Percentiles rank a stretch among this genome's conserved stretches.
Conservation (phyloP, 2,888 invertebrate species). For the Tigriopus californicus region DNA sequence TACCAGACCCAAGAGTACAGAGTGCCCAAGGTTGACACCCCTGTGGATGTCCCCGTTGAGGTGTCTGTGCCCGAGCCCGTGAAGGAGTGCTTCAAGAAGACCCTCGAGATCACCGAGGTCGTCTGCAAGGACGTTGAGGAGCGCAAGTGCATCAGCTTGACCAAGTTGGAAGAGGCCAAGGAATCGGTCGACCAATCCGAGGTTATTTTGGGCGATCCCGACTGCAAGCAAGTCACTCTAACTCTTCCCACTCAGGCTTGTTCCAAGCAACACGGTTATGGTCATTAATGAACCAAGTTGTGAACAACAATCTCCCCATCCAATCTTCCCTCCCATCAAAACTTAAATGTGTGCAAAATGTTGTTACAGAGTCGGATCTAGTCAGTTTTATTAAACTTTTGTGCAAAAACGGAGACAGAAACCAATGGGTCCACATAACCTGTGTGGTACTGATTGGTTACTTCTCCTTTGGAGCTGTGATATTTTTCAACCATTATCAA, state of each 20-base stretch:
- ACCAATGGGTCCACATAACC: too few species aligned
- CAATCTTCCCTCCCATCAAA: too few species aligned
- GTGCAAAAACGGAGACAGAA: too few species aligned
- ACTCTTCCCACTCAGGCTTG: constrained; percentile 16
- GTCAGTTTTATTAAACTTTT: too few species aligned
- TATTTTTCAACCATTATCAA: too few species aligned
- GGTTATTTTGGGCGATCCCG: constrained; percentile 11
- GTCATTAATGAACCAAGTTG: constrained; percentile 1
- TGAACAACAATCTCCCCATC: background rate
- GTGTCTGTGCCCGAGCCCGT: constrained; percentile 12
- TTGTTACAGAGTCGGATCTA: too few species aligned
- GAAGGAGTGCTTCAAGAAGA: constrained; percentile 13
- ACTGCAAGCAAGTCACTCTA: constrained; percentile 11
- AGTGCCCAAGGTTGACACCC: constrained; percentile 9
- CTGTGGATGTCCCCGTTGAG: constrained; percentile 6
- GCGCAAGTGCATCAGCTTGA: constrained; percentile 14
- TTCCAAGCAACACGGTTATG: constrained; percentile 2
- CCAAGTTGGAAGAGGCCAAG: constrained; percentile 12
- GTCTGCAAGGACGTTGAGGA: constrained; percentile 7
- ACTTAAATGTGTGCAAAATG: too few species aligned
- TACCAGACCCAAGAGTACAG: constrained; percentile 15
- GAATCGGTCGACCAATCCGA: constrained; percentile 12
- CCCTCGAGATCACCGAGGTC: constrained; percentile 10
- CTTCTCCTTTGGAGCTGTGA: too few species aligned
- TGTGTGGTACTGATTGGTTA: too few species aligned